A percentile compares a stretch with the other conserved stretches of the same genome.
These are phyloP conservation scores for Ypsolopha sequella DNA, from an alignment of 2,888 invertebrate genomes.

Conservation along the genomic window DNA sequence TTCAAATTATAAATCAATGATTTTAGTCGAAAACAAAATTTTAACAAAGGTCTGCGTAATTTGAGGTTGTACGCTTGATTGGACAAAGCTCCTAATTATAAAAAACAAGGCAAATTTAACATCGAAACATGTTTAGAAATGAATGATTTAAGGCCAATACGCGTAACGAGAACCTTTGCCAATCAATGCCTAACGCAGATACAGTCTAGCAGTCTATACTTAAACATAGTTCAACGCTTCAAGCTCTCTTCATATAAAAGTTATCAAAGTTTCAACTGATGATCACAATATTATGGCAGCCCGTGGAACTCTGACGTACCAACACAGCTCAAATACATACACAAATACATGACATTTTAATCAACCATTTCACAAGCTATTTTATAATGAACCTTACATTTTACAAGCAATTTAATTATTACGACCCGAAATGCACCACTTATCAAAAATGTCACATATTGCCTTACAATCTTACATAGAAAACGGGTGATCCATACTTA, in stretches of 20 bases:
- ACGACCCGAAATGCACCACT: conserved; percentile 15
- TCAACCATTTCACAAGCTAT: conserved; percentile 37
- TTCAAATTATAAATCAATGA: conserved; percentile 47
- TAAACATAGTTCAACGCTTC: conserved; percentile 56
- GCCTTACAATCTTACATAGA: conserved; percentile 38
- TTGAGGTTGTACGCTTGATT: conserved; percentile 48
- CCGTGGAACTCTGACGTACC: conserved; percentile 56
- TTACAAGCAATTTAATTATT: neutral
- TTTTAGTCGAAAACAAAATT: conserved; percentile 63
- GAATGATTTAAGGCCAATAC: neutral
- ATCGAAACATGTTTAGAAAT: neutral
- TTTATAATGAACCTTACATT: conserved; percentile 10
- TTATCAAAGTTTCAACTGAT: conserved; percentile 46
- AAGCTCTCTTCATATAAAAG: conserved; percentile 66
- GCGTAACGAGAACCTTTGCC: conserved; percentile 32
- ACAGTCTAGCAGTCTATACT: conserved; percentile 67
- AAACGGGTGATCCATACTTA: conserved; percentile 56
- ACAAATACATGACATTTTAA: conserved; percentile 53
- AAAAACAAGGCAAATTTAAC: conserved; percentile 13
- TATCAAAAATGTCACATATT: conserved; percentile 55
- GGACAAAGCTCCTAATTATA: conserved; percentile 47
- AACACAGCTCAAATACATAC: conserved; percentile 35
- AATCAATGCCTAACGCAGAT: conserved; percentile 50
- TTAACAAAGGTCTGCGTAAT: conserved; percentile 60
- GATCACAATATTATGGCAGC: conserved; percentile 68